Conservation (phyloP, 2,888 invertebrate species). For the Athripsodes cinereus region DNA sequence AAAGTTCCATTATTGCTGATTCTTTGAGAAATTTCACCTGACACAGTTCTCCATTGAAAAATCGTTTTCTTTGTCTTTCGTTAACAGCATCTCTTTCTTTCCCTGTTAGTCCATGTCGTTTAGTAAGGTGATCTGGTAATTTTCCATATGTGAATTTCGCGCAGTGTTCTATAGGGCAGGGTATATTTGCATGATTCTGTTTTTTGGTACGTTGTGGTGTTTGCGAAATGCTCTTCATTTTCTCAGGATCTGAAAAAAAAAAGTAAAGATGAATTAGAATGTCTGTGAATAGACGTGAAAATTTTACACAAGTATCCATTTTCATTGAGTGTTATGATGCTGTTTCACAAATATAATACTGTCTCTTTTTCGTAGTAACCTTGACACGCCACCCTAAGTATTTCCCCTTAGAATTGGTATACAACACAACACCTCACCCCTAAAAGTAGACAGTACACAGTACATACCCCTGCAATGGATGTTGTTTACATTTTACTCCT, state of each 20-base stretch:
- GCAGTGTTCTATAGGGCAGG: constrained; percentile 50
- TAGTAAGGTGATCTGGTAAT: constrained; percentile 48
- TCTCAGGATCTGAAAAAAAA: constrained; percentile 10
- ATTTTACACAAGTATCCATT: not conserved
- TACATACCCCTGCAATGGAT: not conserved
- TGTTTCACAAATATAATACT: not conserved
- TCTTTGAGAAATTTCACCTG: constrained; percentile 49
- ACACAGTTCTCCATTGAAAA: constrained; percentile 51
- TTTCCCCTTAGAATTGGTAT: not conserved
- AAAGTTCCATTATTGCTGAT: constrained; percentile 48
- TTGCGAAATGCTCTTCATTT: constrained; percentile 18
- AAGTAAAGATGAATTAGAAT: no score
- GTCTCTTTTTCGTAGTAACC: constrained; percentile 15
- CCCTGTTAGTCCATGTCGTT: constrained; percentile 47
- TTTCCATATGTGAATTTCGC: constrained; percentile 50
- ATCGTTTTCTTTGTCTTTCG: constrained; percentile 47
- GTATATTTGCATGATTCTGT: constrained; percentile 50
- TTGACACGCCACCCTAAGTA: constrained; percentile 12
- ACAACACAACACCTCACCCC: constrained; percentile 7
- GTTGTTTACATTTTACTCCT: constrained; percentile 26
- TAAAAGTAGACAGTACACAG: not conserved
- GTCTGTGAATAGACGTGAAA: not conserved
- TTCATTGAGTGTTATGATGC: not conserved
- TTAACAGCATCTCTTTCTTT: constrained; percentile 47
- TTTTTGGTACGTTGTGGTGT: constrained; percentile 46